Percentiles rank a stretch among this genome's conserved stretches.
These are phyloP conservation scores for Tetragnatha versicolor DNA, from an alignment of 1,140 invertebrate species.

Conservation along the genomic window DNA sequence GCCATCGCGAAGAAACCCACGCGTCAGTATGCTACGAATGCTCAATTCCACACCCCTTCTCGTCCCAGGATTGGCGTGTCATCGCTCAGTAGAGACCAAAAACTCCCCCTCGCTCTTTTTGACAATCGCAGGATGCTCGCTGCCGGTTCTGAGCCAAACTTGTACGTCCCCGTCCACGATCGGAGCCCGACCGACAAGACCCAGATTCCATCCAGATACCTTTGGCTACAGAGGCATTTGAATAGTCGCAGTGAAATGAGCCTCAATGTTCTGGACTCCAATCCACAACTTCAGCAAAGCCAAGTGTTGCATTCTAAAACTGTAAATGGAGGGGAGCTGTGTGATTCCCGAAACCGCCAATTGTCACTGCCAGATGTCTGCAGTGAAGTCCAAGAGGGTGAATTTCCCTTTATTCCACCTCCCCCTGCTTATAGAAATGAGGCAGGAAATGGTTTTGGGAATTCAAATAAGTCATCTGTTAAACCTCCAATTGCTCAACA, in stretches of 20 bases:
- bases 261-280: slow-evolving; percentile 21
- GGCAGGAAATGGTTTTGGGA: neutral
- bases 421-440: slow-evolving; percentile 54
- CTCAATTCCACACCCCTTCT: neutral
- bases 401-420: slow-evolving; percentile 52
- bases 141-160: slow-evolving; percentile 45
- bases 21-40: slow-evolving; percentile 10
- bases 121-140: slow-evolving; percentile 1
- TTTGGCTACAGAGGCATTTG: slow-evolving; percentile 14
- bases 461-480: neutral
- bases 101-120: slow-evolving; percentile 30
- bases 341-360: slow-evolving; percentile 1
- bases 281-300: neutral
- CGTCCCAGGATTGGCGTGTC: slow-evolving; percentile 49
- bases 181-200: neutral
- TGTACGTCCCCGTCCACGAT: slow-evolving; percentile 22
- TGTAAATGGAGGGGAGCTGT: neutral
- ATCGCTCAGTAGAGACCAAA: slow-evolving; percentile 34
- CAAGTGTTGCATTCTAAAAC: neutral
- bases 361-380: slow-evolving; percentile 42
- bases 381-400: slow-evolving; percentile 20
- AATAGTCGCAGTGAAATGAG: slow-evolving; percentile 48
- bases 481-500: neutral
- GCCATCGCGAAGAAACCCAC: neutral
- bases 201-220: neutral